These are phyloP conservation scores for Noctilio leporinus DNA, from an alignment of 2,113 vertebrate genomes.

Conservation along the genomic window DNA sequence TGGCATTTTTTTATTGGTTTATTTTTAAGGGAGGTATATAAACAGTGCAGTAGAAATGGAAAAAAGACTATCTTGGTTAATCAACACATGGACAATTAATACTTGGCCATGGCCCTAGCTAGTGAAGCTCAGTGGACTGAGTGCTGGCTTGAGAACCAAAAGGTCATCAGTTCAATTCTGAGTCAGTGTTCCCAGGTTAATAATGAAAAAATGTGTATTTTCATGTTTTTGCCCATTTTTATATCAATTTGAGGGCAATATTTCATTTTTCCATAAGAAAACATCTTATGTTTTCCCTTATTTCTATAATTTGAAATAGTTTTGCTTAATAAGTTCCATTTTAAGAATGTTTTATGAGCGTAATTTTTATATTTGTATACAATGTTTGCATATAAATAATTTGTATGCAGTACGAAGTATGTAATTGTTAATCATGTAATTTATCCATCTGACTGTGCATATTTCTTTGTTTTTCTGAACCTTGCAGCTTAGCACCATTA, in stretches of 20 bases:
- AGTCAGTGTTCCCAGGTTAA: background rate
- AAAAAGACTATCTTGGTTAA: background rate
- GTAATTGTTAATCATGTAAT: background rate
- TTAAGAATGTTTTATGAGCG: background rate
- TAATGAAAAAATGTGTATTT: background rate
- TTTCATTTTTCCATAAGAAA: background rate
- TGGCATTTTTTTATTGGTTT: background rate
- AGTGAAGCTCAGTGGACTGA: no score
- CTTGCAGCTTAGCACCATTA: background rate
- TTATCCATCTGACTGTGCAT: background rate
- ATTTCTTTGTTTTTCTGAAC: slow-evolving; percentile 23
- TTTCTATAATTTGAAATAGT: background rate
- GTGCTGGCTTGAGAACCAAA: no score
- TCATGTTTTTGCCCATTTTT: background rate
- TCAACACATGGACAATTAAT: background rate
- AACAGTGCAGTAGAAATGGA: background rate
- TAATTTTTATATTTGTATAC: background rate
- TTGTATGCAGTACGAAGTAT: background rate
- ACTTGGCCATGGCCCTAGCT: no score
- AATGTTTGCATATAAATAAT: background rate
- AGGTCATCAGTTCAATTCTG: no score
- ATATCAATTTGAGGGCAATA: background rate
- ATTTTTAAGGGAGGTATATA: background rate
- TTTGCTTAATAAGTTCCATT: background rate
- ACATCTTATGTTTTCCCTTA: background rate